Base-by-base conservation (phyloP, 2,888 invertebrate species). In the Plebejus anna region DNA sequence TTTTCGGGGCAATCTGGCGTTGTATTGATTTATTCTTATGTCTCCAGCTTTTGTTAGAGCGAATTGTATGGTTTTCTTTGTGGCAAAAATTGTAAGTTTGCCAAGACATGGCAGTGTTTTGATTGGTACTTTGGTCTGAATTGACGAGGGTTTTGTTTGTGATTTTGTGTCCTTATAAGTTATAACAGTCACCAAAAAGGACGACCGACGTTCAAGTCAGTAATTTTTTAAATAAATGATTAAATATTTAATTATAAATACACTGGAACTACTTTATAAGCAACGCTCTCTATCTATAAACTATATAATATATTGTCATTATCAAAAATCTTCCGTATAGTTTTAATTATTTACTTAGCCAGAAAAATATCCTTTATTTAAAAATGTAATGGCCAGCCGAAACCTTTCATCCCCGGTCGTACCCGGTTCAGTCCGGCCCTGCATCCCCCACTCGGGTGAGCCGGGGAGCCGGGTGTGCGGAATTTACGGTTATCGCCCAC, bases 401-500 rank as follows among this genome's bases (percentile, higher is more conserved):
- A 72, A 47, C 51, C 11, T 36, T 13, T 47, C n/a, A 6, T 47
- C 51, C n/a, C 13, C 11, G 22, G 28, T 9, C 2, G 1, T 51
- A 28, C 13, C 38, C 4, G 59, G 72, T 70, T 42, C 42, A 79
- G 71, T 82, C 82, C 83, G 81, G 76, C 76, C 81, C 83, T 82
- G 83, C 72, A 61, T 76, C 79, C 78, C 86, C 84, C 85, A 84
- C 84, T 83, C 84, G 84, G 85, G 47, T 85, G 55, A 55, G 55
- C 47, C 9, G 11, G 47, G 47, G 84, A 85, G 82, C 83, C 84
- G 66, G 66, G 66, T 66, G 66, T 66, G 66, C 88, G 86, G 90
- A 91, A 94, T 94, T 94, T 94, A 94, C 91, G 94, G 90, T 94
- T 94, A 94, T 94, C 89, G 90, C 89, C 89, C 86, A 86, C 89